Evolutionary conservation across 1,140 invertebrate species (phyloP), one percentile per base, ranked within the genome.

Genomic region (Colletes latitarsis): DNA sequence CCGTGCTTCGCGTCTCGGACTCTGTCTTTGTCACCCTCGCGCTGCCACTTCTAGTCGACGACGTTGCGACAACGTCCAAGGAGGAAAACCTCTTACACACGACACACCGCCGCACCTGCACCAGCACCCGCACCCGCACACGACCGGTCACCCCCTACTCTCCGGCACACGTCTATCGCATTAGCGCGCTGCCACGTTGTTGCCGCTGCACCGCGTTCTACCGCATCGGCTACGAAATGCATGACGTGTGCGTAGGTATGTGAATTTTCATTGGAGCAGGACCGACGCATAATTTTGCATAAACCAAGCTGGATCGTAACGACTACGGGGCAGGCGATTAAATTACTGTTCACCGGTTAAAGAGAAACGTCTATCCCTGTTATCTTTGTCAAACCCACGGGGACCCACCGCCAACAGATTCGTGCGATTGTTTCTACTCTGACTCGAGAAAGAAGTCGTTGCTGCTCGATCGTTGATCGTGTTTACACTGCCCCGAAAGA

Each of bases 401-500:
- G 30, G 5, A 53, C 46, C 21, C 17, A 3, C 14, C 46, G 14
- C 46, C 10, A 15, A 15, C 21, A 52, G 39, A 62, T 4, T 66
- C n/a, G 15, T 8, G n/a, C 17, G 49, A 41, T 66, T 43, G 17
- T 69, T 70, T 64, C 30, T 39, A 19, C 14, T 63, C 49, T 41
- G 17, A 3, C 57, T 46, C 9, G 41, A 17, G 55, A 76, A 72
- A 85, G 19, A 85, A 84, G 30, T 67, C 39, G 62, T 57, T 70
- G 41, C 6, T n/a, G 12, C 52, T n/a, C 49, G 77, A 87, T 88
- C 68, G 60, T 81, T 79, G 84, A 88, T 89, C 84, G 81, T 89
- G 89, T 89, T 90, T 90, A 84, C 88, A 90, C 89, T 89, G 69
- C 76, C 74, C 6, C 70, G 85, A 83, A 82, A 88, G 89, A 90